These are phyloP conservation scores for Chrysaora quinquecirrha DNA, from an alignment of 30 jellyfish, hydroid and myxozoan genomes.

Conservation along the genomic window DNA sequence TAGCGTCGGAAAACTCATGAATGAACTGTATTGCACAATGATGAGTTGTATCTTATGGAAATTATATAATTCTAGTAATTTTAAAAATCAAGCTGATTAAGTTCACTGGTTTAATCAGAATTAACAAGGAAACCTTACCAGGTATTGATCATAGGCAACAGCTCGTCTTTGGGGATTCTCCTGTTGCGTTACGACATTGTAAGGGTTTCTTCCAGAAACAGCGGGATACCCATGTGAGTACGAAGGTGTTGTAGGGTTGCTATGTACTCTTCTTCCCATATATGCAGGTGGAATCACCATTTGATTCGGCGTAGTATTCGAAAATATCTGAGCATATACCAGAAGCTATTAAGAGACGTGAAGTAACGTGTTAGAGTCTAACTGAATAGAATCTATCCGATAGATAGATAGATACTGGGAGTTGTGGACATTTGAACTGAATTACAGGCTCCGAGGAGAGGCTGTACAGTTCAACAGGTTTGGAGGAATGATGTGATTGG, in stretches of 20 bases:
- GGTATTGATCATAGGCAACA: neutral
- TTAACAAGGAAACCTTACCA: neutral
- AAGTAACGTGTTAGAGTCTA: neutral
- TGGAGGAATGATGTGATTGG: too few species aligned
- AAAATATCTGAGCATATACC: conserved; percentile 63
- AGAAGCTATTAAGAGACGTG: conserved; percentile 22
- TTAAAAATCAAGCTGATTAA: too few species aligned
- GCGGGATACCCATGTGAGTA: conserved; percentile 15
- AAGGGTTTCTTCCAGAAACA: conserved; percentile 16
- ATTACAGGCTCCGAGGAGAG: too few species aligned
- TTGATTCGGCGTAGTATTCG: conserved; percentile 46
- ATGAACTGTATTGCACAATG: too few species aligned
- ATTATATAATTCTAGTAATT: too few species aligned
- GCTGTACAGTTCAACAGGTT: too few species aligned
- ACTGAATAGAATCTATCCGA: too few species aligned
- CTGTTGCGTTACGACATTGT: neutral
- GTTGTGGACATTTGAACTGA: too few species aligned
- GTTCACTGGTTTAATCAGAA: too few species aligned
- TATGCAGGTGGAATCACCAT: conserved; percentile 62
- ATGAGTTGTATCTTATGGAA: too few species aligned
- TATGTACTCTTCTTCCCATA: conserved; percentile 65
- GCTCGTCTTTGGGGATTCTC: neutral
- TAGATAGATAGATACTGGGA: too few species aligned
- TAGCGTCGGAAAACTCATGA: too few species aligned
- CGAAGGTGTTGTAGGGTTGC: conserved; percentile 69